Base-by-base conservation (phyloP, 2,797 vertebrate species). In the Semaprochilodus insignis region DNA sequence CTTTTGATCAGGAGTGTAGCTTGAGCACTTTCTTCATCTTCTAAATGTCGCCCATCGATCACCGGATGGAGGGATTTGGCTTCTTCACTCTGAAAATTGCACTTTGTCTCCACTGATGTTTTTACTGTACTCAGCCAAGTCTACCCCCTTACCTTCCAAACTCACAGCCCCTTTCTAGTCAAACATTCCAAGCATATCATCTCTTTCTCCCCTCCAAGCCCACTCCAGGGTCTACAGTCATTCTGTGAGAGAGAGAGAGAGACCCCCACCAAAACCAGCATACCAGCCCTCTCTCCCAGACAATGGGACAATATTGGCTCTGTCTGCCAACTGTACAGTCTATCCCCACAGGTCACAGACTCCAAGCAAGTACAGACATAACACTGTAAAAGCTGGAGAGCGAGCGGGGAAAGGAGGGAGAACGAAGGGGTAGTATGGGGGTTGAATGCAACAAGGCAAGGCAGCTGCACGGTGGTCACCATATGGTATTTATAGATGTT, bases 231-330 rank as follows among this genome's bases (percentile, higher is more conserved):
- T 51, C 57, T 74, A 25, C 17, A 11, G 63, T 78, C 36, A 23
- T 19, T 17, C 2, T 52, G 23, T 67, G 55, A 82, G 44, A 10
- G 44, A 48, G 44, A 10, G 44, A 48, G 40, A 44, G 65, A 77
- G 17, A 19, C 73, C 27, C 54, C 7, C 34, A 75, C 55, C 27
- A 74, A 57, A 17, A 60, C 40, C 70, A 62, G 81, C 66, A 82
- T 74, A 77, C 72, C 77, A 63, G 71, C 40, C 15, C 44, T 23
- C 23, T 23, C 23, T 78, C 10, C n/a, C 59, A 84, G 75, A 85
- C 78, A 62, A 78, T 74, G 51, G 71, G 74, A 87, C 83, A 90
- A 88, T 87, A 86, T 85, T 75, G 69, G 66, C 78, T 82, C 73
- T 80, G 85, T 86, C 81, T 81, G 70, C 75, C 84, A 79, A 74